phyloP scores from a whole-genome alignment of 2,113 vertebrate genomes.

The Mastomys coucha region DNA sequence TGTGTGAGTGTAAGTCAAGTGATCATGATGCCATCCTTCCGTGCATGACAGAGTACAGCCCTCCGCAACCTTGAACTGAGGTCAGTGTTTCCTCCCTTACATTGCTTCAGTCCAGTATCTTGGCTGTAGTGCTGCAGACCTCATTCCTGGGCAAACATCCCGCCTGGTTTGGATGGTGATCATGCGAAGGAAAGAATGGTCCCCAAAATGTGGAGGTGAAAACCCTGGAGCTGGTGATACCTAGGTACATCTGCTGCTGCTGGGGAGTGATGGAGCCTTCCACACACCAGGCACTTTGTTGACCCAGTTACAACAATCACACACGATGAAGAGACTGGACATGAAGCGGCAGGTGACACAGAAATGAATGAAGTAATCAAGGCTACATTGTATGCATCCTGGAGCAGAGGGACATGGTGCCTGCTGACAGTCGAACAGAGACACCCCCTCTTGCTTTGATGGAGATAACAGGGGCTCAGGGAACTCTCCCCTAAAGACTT shows the following conservation, averaged over 20 bases:
- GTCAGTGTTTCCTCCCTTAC: not conserved
- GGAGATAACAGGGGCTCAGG: not conserved
- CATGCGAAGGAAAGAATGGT: not conserved
- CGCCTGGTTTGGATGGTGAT: not conserved
- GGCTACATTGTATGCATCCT: rapidly evolving
- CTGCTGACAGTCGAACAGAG: rapidly evolving
- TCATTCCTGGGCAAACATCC: not conserved
- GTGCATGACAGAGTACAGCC: too few species aligned
- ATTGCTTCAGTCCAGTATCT: not conserved
- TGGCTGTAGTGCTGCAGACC: not conserved
- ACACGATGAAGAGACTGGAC: not conserved
- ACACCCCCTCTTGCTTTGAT: not conserved
- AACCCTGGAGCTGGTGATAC: not conserved
- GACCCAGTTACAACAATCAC: not conserved
- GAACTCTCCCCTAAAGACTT: too few species aligned
- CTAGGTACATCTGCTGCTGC: not conserved
- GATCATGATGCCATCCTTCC: not conserved
- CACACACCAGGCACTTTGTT: not conserved
- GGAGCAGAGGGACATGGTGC: rapidly evolving
- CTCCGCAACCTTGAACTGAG: not conserved
- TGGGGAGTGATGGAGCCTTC: not conserved
- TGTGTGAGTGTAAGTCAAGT: not conserved
- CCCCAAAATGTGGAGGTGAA: too few species aligned
- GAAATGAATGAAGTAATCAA: not conserved
- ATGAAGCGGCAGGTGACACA: not conserved